Conservation (phyloP, 2,888 invertebrate genomes). For the Trichacis sp. region DNA sequence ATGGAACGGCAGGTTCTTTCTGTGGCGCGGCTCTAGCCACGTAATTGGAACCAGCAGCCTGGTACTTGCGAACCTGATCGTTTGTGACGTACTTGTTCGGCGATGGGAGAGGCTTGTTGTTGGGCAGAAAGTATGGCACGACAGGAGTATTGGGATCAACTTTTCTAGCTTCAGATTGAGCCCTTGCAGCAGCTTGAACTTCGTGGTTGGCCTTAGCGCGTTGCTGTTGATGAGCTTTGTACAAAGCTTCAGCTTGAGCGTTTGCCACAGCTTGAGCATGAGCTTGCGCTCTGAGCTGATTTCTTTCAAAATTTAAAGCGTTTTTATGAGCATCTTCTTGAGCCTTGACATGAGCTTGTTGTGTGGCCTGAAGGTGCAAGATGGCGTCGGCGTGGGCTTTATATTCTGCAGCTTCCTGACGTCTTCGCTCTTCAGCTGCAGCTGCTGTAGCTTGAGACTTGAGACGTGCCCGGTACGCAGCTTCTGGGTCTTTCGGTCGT, state of each 20-base stretch:
- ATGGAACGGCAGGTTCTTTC: slow-evolving; percentile 28
- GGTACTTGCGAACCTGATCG: slow-evolving; percentile 59
- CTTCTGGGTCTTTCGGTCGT: slow-evolving; percentile 58
- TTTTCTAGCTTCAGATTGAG: slow-evolving; percentile 57
- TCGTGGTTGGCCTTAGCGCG: slow-evolving; percentile 60
- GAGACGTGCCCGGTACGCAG: slow-evolving; percentile 57
- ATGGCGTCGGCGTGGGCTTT: slow-evolving; percentile 66
- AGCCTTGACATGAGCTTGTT: slow-evolving; percentile 59
- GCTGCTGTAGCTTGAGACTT: slow-evolving; percentile 60
- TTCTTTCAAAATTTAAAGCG: slow-evolving; percentile 62
- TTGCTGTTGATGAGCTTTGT: slow-evolving; percentile 57
- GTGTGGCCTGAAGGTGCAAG: slow-evolving; percentile 61
- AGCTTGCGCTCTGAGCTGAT: slow-evolving; percentile 62
- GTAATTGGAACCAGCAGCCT: slow-evolving; percentile 58
- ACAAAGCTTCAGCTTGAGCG: slow-evolving; percentile 63
- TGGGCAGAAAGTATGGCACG: slow-evolving; percentile 59
- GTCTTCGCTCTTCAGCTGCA: slow-evolving; percentile 59
- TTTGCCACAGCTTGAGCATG: slow-evolving; percentile 64
- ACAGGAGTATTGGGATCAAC: slow-evolving; percentile 59
- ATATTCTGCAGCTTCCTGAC: slow-evolving; percentile 62
- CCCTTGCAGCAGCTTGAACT: slow-evolving; percentile 56
- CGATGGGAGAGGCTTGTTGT: slow-evolving; percentile 47
- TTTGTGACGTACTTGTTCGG: slow-evolving; percentile 58
- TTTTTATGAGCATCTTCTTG: slow-evolving; percentile 62
- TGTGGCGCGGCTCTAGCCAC: slow-evolving; percentile 58